Base-by-base conservation (phyloP, 1,140 invertebrate genomes). In the Acyrthosiphon pisum region DNA sequence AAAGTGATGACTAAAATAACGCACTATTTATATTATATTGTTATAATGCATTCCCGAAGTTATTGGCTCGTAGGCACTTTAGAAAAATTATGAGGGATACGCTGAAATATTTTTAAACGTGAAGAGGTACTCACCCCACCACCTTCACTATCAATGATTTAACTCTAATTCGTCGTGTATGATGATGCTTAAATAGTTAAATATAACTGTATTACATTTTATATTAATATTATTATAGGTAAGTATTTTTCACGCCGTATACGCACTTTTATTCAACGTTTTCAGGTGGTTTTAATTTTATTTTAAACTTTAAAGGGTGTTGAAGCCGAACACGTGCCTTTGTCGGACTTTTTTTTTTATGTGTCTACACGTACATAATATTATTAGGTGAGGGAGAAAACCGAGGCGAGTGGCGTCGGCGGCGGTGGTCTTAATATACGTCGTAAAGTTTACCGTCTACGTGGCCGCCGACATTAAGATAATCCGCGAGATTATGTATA, bases 361-460 rank as follows among this genome's bases (percentile, higher is more conserved):
- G 23, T 37, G 88, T 89, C 50, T 89, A 89, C 88, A 41, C 88
- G 88, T 23, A 37, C 8, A 35, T 22, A 50, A 9, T 35, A 50
- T 87, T 86, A 46, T 86, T 20, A 88, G 44, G 35, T 26, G 22
- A 53, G 50, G 48, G 48, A 56, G 50, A n/a, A 53, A 89, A 23
- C 88, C 11, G 87, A 89, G n/a, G 35, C 22, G 88, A 89, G 50
- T 89, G n/a, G 48, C 86, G 46, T 30, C 30, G 30, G 86, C 83
- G 83, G 23, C 8, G 35, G 22, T 23, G 46, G 88, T 56, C 88
- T 89, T 89, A 88, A 89, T 89, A 89, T 56, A 35, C 23, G 89
- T 90, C 89, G 41, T 90, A 90, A 90, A 90, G 89, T 90, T 68
- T 56, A 89, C 88, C 35, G 88, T 53, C n/a, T 20, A 89, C 87